Conservation (phyloP, 2,888 invertebrate species). For the Carcina quercana region DNA sequence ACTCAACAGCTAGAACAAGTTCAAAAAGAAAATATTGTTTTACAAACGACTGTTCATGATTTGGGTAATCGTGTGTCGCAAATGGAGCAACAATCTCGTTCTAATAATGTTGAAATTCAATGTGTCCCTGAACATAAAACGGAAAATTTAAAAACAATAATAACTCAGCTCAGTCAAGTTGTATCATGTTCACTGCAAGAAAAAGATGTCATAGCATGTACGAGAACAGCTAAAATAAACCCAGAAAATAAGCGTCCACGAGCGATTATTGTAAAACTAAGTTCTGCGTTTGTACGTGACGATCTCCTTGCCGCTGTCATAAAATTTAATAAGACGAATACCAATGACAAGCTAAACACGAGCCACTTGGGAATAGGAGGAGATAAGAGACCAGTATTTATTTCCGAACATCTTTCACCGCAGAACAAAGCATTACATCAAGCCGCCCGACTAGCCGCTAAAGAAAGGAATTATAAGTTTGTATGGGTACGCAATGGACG, state of each 20-base stretch:
- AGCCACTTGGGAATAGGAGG: not conserved
- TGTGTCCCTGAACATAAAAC: not conserved
- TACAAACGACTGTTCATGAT: not conserved
- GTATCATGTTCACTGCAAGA: not conserved
- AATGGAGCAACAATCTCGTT: not conserved
- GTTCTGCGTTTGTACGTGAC: not conserved
- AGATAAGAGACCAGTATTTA: not conserved
- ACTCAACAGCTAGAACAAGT: not conserved
- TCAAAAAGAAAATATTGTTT: not conserved
- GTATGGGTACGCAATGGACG: slow-evolving; percentile 6
- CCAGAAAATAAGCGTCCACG: not conserved
- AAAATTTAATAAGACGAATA: slow-evolving; percentile 1
- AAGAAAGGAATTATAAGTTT: slow-evolving; percentile 4
- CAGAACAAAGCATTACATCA: slow-evolving; percentile 7
- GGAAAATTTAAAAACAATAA: not conserved
- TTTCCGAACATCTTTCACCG: slow-evolving; percentile 5
- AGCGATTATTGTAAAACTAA: not conserved
- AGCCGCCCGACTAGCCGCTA: slow-evolving; percentile 2
- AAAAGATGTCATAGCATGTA: not conserved
- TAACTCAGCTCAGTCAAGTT: not conserved
- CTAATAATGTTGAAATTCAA: not conserved
- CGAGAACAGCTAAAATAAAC: not conserved
- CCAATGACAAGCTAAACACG: not conserved
- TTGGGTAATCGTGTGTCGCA: not conserved
- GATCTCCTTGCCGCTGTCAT: not conserved